Evolutionary conservation across 2,888 invertebrate genomes (phyloP), one percentile per base, ranked within the genome.

Genomic region (Perizoma affinitatum): DNA sequence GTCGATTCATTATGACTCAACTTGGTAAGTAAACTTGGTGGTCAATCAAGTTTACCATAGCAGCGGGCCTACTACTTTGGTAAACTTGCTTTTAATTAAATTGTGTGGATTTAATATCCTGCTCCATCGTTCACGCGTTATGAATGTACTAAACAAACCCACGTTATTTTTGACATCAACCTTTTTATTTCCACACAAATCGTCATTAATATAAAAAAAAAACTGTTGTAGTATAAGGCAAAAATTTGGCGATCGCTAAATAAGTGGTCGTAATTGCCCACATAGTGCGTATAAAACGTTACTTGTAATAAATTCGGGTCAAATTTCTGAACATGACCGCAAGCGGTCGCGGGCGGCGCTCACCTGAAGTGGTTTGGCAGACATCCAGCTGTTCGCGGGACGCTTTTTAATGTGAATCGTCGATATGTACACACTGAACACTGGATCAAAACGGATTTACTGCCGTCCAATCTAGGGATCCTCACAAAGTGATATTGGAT

Each of bases 341-440:
- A 71, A 71, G 75, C 73, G 71, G 74, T 73, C 71, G 74, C 64
- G 4, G 38, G 22, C 22, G 70, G 75, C 74, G 79, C 80, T 85
- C 80, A 86, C 84, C 82, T 80, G 79, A 67, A 74, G 78, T 66
- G 79, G 78, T 76, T 82, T 87, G 87, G 87, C 85, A 62, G 58
- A 51, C 59, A 61, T 74, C 83, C 82, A 82, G 72, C 63, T 63
- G 63, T 62, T 67, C 64, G 67, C 68, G 69, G 69, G 63, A 66
- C 58, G 67, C 66, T 69, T 68, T 69, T 68, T 70, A 68, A 69
- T 64, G 58, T 63, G 53, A 42, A 61, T 57, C 58, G 48, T 61
- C 65, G 63, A 63, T 66, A 65, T 63, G 63, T 70, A 64, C 22
- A 66, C 70, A 66, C 65, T 60, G 68, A 64, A 69, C 70, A 69